A percentile compares a stretch with the other conserved stretches of the same genome.
These are phyloP conservation scores for Paratilapia polleni DNA, from an alignment of 2,113 vertebrate genomes.

Conservation along the genomic window DNA sequence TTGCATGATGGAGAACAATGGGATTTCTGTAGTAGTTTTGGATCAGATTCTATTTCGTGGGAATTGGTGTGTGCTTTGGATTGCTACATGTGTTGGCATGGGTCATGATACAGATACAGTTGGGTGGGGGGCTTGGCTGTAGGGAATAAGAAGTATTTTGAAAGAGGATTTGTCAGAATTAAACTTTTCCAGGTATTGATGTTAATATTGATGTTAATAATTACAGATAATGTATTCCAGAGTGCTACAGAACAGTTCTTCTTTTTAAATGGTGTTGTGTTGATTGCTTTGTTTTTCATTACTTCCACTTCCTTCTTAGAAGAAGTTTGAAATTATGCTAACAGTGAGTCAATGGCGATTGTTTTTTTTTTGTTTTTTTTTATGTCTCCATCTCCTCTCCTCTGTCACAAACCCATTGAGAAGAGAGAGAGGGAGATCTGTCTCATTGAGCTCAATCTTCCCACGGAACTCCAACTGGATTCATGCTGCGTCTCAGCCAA, in stretches of 20 bases:
- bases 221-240: slow-evolving; percentile 30
- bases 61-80: slow-evolving; percentile 43
- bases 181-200: slow-evolving; percentile 34
- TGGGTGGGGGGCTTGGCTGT: background rate
- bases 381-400: slow-evolving; percentile 35
- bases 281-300: slow-evolving; percentile 13
- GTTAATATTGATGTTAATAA: slow-evolving; percentile 27
- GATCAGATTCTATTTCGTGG: slow-evolving; percentile 57
- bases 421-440: slow-evolving; percentile 7
- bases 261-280: background rate
- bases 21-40: slow-evolving; percentile 64
- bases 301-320: slow-evolving; percentile 3
- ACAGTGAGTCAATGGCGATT: background rate
- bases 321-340: background rate
- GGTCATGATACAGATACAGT: slow-evolving; percentile 39
- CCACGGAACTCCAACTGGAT: slow-evolving; percentile 65
- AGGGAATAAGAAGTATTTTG: background rate
- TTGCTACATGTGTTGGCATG: slow-evolving; percentile 49
- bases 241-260: background rate
- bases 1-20: slow-evolving; percentile 64
- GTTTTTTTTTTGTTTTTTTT: too few species aligned
- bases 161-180: slow-evolving; percentile 12
- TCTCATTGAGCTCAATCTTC: slow-evolving; percentile 46
- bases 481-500: slow-evolving; percentile 61
- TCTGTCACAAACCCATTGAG: slow-evolving; percentile 27